Percentiles rank a stretch among this genome's conserved stretches.
Evolutionary conservation across 2,113 vertebrate species (phyloP).

Genomic region (Pelmatolapia mariae): DNA sequence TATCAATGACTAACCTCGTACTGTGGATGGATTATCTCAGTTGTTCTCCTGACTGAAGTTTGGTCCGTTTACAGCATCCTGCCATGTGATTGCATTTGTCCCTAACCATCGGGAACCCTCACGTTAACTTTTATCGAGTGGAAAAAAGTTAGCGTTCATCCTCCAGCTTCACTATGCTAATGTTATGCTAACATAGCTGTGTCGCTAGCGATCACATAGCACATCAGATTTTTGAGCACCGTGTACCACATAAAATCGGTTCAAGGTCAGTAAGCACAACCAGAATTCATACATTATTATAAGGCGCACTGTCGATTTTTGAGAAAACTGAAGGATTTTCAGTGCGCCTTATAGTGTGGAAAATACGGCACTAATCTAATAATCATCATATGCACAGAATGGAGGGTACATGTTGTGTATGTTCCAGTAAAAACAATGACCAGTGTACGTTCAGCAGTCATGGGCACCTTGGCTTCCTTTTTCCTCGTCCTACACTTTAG

Average conservation of each 20-base stretch:
- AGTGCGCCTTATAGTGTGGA: rapidly evolving
- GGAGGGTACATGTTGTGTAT: background rate
- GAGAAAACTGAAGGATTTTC: background rate
- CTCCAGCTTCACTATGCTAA: background rate
- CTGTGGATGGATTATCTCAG: background rate
- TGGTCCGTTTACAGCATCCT: rapidly evolving
- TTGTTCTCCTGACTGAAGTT: background rate
- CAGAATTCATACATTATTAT: rapidly evolving
- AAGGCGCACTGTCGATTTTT: background rate
- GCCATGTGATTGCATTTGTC: rapidly evolving
- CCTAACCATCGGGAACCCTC: rapidly evolving
- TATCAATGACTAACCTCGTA: rapidly evolving
- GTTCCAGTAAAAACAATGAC: background rate
- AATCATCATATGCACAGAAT: background rate
- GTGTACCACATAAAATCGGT: rapidly evolving
- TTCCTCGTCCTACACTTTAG: background rate
- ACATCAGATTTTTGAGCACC: background rate
- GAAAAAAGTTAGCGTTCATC: rapidly evolving
- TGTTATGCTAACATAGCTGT: background rate
- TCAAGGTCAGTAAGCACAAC: background rate
- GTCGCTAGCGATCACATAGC: rapidly evolving
- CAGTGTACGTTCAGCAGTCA: background rate
- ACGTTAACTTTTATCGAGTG: rapidly evolving
- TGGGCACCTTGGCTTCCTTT: background rate
- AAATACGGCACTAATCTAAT: background rate